Percentiles rank a stretch among this genome's conserved stretches.
Conservation (phyloP, 2,888 invertebrate genomes). For the Leucophenga montana region DNA sequence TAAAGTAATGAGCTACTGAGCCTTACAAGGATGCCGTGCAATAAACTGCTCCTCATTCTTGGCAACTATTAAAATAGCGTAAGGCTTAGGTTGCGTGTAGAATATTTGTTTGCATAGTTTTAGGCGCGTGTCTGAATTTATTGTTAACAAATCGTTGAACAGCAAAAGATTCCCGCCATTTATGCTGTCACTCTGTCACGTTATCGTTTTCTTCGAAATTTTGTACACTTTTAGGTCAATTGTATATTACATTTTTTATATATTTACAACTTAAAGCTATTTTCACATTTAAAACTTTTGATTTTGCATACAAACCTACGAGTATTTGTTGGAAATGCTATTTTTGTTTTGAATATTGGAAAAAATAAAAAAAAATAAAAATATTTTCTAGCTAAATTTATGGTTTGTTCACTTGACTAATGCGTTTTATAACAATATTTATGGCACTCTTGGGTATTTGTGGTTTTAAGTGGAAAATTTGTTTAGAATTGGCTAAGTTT, state of each 20-base stretch:
- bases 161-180: background rate
- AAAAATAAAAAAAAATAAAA: constrained; percentile 13
- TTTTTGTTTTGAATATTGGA: constrained; percentile 31
- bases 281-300: no score
- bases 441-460: constrained; percentile 8
- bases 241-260: background rate
- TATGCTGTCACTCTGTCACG: constrained; percentile 29
- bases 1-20: no score
- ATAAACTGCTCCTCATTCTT: no score
- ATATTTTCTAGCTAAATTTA: constrained; percentile 46
- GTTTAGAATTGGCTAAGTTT: no score
- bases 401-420: constrained; percentile 57
- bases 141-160: constrained; percentile 48
- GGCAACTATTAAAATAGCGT: no score
- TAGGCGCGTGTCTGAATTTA: constrained; percentile 59
- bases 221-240: constrained; percentile 10
- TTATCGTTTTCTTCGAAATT: constrained; percentile 39
- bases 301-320: constrained; percentile 21
- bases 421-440: constrained; percentile 43
- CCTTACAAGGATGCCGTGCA: no score
- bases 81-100: constrained; percentile 5
- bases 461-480: background rate
- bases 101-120: constrained; percentile 61
- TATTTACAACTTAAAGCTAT: no score
- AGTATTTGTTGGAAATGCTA: constrained; percentile 42